Evolutionary conservation across 2,888 invertebrate species (phyloP), one percentile per base, ranked within the genome.

Genomic region (Xestia xanthographa): DNA sequence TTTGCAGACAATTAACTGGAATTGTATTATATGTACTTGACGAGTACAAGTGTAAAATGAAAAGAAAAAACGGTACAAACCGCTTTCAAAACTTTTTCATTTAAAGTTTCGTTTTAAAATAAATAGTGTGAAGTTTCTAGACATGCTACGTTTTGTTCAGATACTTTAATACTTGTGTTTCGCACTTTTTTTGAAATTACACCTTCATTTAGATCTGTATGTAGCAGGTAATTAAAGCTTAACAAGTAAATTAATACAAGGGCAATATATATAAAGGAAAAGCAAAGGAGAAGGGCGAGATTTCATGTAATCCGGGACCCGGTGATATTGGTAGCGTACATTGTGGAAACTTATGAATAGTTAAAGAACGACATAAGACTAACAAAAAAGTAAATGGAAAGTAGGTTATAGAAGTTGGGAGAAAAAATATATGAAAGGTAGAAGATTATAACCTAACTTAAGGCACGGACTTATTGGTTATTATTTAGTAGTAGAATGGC

Each of bases 71-170:
- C 53, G 3, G 41, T 68, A 75, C 77, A 77, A 86, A 86, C 80
- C 87, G 77, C 73, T 83, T 77, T 79, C 53, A 41, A 58, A 79
- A 87, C 79, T 83, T 88, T 84, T 83, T 83, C 79, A 87, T 86
- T 84, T 82, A 82, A 86, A 88, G 77, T 87, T 86, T 83, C 38
- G 45, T 79, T 68, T 82, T 75, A 86, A 87, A 88, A 83, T 75
- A 87, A 88, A 83, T 75, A 80, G 63, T 80, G 62, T 75, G 14
- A 88, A 83, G 77, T 88, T 87, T 86, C 41, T 70, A 83, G 82
- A 83, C 78, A 66, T 70, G 58, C 45, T 70, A 71, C 66, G 48
- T 70, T 79, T 79, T 77, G 67, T 77, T 80, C 43, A n/a, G 71
- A 75, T 66, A 67, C 66, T 74, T 73, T 72, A 20, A 38, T 69